Percentiles rank a stretch among this genome's conserved stretches.
These are phyloP conservation scores for Bradysia coprophila DNA, from an alignment of 1,140 invertebrate species.

Conservation along the genomic window DNA sequence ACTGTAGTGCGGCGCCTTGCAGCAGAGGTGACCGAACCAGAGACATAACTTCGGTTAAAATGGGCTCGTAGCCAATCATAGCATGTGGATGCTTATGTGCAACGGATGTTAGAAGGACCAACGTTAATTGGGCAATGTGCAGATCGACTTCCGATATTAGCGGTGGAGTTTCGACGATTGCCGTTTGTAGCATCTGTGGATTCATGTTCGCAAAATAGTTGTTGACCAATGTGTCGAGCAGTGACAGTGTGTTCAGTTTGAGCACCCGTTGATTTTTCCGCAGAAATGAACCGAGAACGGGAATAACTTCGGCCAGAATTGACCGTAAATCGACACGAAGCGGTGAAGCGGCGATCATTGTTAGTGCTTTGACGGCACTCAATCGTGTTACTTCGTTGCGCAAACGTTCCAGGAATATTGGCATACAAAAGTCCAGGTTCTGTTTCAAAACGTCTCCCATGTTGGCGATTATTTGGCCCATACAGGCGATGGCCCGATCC, in stretches of 20 bases:
- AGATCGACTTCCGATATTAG: slow-evolving; percentile 86
- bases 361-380: slow-evolving; percentile 89
- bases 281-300: slow-evolving; percentile 82
- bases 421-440: slow-evolving; percentile 69
- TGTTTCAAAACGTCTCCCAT: slow-evolving; percentile 60
- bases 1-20: slow-evolving; percentile 65
- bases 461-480: slow-evolving; percentile 87
- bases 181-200: slow-evolving; percentile 51
- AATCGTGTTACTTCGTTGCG: slow-evolving; percentile 93
- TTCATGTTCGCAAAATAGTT: slow-evolving; percentile 61
- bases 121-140: slow-evolving; percentile 83
- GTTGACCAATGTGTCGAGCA: slow-evolving; percentile 77
- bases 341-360: slow-evolving; percentile 82
- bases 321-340: slow-evolving; percentile 69
- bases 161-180: slow-evolving; percentile 67
- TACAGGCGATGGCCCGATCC: slow-evolving; percentile 90
- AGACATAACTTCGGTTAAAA: slow-evolving; percentile 69
- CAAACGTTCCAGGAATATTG: slow-evolving; percentile 85
- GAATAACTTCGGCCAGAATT: slow-evolving; percentile 75
- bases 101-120: slow-evolving; percentile 47
- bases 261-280: slow-evolving; percentile 93
- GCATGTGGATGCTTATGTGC: slow-evolving; percentile 29
- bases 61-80: slow-evolving; percentile 27
- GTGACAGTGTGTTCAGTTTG: slow-evolving; percentile 75
- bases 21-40: slow-evolving; percentile 82